Conservation (phyloP, 2,797 vertebrate genomes). For the Babyrousa celebensis region DNA sequence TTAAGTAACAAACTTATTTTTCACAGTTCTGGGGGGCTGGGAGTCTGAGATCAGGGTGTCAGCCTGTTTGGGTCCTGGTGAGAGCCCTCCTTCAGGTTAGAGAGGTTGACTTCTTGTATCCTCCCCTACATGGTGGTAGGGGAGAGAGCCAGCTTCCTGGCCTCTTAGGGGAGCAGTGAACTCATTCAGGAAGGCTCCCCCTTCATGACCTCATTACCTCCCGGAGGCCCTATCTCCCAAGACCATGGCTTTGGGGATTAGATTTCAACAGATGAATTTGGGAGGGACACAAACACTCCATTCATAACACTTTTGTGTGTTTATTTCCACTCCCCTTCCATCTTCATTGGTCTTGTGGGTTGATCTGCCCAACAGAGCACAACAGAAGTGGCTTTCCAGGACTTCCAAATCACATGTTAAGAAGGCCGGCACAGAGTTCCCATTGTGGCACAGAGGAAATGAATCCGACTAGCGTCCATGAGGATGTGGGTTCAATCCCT, state of each 20-base stretch:
- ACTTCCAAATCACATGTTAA: conserved; percentile 4
- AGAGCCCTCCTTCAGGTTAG: not conserved
- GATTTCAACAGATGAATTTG: not conserved
- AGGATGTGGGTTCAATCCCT: too few relatives aligned
- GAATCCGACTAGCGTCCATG: too few relatives aligned
- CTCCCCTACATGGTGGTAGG: not conserved
- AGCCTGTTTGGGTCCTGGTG: not conserved
- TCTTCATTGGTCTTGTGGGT: not conserved
- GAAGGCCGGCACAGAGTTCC: too few relatives aligned
- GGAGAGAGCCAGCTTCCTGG: not conserved
- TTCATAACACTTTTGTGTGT: not conserved
- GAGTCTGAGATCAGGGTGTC: not conserved
- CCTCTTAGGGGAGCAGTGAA: not conserved
- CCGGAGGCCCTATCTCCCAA: not conserved
- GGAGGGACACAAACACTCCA: not conserved
- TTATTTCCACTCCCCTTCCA: not conserved
- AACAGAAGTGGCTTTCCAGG: not conserved
- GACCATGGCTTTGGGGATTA: not conserved
- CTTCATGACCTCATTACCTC: not conserved
- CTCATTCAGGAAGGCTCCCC: not conserved
- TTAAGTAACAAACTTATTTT: not conserved
- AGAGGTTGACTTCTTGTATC: not conserved
- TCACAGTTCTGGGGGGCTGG: too few relatives aligned
- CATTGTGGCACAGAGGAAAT: too few relatives aligned
- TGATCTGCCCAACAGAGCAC: not conserved